Evolutionary conservation across 1,140 invertebrate genomes (phyloP).

Genomic region (Drosophila arawakana): DNA sequence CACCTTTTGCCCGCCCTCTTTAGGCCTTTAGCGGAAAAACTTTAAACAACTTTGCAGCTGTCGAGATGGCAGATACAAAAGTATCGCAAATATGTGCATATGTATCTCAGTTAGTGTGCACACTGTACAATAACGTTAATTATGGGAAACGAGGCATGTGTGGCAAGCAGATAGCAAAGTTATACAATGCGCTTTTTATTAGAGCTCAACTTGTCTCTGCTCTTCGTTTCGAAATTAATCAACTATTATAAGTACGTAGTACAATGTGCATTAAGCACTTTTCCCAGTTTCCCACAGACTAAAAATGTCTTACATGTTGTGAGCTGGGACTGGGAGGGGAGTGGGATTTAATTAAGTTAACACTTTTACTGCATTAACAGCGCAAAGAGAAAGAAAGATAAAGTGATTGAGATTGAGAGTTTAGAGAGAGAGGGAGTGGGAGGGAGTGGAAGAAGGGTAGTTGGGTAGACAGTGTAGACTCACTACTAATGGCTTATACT

Average conservation of each 20-base stretch:
- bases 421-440: background rate
- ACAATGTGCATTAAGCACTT: constrained; percentile 50
- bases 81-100: constrained; percentile 26
- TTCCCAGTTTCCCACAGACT: constrained; percentile 31
- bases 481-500: constrained; percentile 59
- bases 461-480: too few relatives aligned
- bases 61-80: background rate
- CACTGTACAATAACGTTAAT: constrained; percentile 76
- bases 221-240: constrained; percentile 30
- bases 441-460: background rate
- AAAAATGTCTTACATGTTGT: constrained; percentile 1
- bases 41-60: constrained; percentile 61
- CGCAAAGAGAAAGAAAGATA: constrained; percentile 5
- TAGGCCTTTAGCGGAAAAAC: constrained; percentile 30
- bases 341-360: constrained; percentile 65
- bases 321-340: too few relatives aligned
- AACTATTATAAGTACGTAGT: constrained; percentile 20
- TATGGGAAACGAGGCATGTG: constrained; percentile 73
- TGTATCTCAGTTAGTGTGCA: constrained; percentile 46
- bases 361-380: constrained; percentile 68
- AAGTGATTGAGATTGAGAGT: background rate
- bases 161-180: constrained; percentile 46
- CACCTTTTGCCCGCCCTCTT: too few relatives aligned
- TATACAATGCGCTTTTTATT: constrained; percentile 43
- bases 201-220: constrained; percentile 27